Evolutionary conservation across 2,888 invertebrate genomes (phyloP).

Genomic region (Alentia gelatinosa): DNA sequence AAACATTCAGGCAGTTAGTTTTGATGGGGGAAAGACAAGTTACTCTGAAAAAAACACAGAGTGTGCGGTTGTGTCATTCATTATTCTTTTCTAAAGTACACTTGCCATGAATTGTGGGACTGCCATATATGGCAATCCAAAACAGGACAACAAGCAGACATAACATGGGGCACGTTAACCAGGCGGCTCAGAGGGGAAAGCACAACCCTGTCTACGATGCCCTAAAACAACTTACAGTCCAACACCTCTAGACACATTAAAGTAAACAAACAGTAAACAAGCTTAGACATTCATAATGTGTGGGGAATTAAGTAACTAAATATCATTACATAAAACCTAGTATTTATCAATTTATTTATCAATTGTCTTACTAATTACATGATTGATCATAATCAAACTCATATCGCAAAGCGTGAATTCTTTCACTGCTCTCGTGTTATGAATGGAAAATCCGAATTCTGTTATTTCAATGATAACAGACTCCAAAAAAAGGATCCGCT

Average conservation of each 20-base stretch:
- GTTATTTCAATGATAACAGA: no score
- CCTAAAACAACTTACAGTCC: background rate
- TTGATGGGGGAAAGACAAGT: background rate
- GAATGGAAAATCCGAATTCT: no score
- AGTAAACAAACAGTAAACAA: background rate
- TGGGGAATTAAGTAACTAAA: background rate
- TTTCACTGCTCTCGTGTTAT: no score
- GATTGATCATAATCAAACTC: no score
- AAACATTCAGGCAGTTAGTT: slow-evolving; percentile 34
- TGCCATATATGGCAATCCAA: background rate
- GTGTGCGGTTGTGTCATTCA: background rate
- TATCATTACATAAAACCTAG: background rate
- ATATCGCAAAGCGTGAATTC: no score
- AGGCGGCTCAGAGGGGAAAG: background rate
- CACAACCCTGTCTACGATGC: background rate
- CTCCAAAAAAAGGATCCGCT: no score
- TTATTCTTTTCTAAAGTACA: background rate
- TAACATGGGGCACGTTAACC: background rate
- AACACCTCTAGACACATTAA: background rate
- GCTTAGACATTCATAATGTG: background rate
- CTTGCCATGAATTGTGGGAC: slow-evolving; percentile 42
- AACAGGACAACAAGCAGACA: slow-evolving; percentile 37
- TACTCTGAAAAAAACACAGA: background rate
- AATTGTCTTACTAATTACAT: no score
- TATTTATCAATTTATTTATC: no score